These are phyloP conservation scores for Raphicerus campestris DNA, from an alignment of 2,113 vertebrate genomes.

Conservation along the genomic window DNA sequence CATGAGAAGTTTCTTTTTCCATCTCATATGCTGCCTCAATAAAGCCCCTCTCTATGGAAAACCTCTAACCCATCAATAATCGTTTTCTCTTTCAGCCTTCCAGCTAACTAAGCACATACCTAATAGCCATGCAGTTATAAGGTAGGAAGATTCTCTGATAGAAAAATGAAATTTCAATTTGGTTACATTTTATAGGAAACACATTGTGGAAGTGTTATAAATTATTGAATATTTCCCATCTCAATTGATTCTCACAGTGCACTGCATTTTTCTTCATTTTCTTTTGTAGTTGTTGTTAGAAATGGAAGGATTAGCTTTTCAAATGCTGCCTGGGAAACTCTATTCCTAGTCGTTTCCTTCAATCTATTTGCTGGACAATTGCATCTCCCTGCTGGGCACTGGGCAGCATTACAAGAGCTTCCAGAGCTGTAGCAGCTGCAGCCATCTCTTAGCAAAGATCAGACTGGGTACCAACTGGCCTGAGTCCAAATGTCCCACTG, in stretches of 20 bases:
- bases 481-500: constrained; percentile 62
- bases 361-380: constrained; percentile 61
- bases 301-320: constrained; percentile 65
- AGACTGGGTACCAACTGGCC: constrained; percentile 50
- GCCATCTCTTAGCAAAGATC: constrained; percentile 52
- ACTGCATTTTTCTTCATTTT: constrained; percentile 61
- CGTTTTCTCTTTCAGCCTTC: neutral
- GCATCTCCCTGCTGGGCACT: constrained; percentile 62
- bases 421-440: constrained; percentile 44
- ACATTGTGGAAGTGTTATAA: constrained; percentile 34
- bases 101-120: constrained; percentile 44
- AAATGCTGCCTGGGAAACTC: constrained; percentile 58
- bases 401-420: constrained; percentile 47
- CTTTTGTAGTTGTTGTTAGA: constrained; percentile 50
- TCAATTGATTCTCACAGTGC: constrained; percentile 39
- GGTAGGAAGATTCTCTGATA: constrained; percentile 26
- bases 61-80: neutral
- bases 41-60: neutral
- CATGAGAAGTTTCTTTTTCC: neutral
- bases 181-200: constrained; percentile 59
- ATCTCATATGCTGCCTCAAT: neutral
- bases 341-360: constrained; percentile 52
- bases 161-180: constrained; percentile 58
- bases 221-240: constrained; percentile 56
- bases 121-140: constrained; percentile 32